Base-by-base conservation (phyloP, 2,888 invertebrate species). In the Ceraclea dissimilis region DNA sequence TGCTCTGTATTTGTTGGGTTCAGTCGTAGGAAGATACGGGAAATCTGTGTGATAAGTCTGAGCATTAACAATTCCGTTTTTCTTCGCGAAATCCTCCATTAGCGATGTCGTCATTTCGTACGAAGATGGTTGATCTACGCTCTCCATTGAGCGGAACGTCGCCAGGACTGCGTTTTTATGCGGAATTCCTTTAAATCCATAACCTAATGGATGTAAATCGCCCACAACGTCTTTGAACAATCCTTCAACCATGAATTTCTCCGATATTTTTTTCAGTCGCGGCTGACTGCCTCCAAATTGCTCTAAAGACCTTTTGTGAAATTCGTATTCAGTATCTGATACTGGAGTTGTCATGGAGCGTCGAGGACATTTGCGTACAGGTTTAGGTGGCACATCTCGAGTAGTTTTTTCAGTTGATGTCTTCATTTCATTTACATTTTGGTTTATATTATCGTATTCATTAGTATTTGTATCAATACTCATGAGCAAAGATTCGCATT, bases 101-200 rank as follows among this genome's bases (percentile, higher is more conserved):
- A 75, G 72, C 6, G 73, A 67, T 2, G 70, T 66, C 0, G 72
- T 68, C 49, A 75, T 69, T 60, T 76, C 76, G 63, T 76, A 78
- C 0, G 76, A 70, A 63, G 69, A 73, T 2, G 73, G 63, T 61
- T 69, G 71, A 11, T 70, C 63, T 48, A 78, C 62, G 61, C 75
- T 76, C 65, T 78, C 78, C 74, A 78, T 76, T 1, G 79, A 79
- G 62, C 71, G 71, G 60, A 79, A 77, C 0, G 79, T 69, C 65
- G 76, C 77, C 19, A 79, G 67, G 39, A 79, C 79, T 1, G 79
- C 79, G 66, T 75, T 77, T 63, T 77, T 78, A 64, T 78, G 73
- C 21, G 79, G 78, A 63, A 79, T 78, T 0, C 79, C 79, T 65
- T 76, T 69, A 46, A 78, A 72, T n/a, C 78, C 78, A 58, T 75